Evolutionary conservation across 2,113 vertebrate genomes (phyloP).

Genomic region (Strix uralensis): DNA sequence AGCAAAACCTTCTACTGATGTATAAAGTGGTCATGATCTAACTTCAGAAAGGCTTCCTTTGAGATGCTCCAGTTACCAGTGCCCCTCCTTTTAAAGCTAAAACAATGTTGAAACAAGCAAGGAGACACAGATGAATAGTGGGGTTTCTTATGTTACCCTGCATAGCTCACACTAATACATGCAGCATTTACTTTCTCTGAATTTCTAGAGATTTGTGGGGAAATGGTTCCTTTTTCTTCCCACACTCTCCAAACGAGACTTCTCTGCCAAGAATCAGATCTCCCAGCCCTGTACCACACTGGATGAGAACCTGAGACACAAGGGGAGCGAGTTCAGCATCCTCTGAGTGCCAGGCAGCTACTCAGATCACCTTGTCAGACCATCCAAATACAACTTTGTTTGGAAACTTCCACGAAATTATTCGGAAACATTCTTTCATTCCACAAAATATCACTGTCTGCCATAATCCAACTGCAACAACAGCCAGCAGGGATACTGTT

Average conservation of each 20-base stretch:
- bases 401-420: background rate
- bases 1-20: background rate
- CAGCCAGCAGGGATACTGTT: background rate
- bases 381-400: background rate
- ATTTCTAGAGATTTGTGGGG: background rate
- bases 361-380: background rate
- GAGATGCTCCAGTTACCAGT: background rate
- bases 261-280: background rate
- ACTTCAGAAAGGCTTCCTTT: background rate
- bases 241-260: background rate
- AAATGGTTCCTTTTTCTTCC: background rate
- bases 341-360: background rate
- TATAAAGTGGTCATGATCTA: background rate
- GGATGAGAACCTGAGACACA: background rate
- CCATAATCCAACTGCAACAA: background rate
- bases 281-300: background rate
- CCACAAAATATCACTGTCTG: background rate
- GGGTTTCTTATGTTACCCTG: background rate
- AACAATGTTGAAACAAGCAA: background rate
- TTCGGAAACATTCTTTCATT: background rate
- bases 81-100: background rate
- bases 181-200: background rate
- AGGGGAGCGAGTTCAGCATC: accelerated
- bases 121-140: background rate
- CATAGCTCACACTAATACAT: background rate